Conservation (phyloP, 2,113 vertebrate species). For the Sinocyclocheilus anophthalmus region DNA sequence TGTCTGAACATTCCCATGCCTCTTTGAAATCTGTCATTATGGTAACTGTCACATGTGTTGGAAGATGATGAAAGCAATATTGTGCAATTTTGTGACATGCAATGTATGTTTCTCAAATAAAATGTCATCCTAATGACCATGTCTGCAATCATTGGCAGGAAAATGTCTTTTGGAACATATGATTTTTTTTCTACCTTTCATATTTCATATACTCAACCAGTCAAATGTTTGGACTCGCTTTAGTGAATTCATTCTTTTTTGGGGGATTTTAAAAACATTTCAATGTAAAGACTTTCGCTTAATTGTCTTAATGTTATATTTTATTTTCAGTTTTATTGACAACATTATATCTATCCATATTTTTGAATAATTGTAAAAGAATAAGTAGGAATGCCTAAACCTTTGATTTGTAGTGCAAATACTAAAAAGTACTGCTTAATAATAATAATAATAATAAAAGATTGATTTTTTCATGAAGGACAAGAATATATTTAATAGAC, state of each 20-base stretch:
- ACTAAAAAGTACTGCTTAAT: background rate
- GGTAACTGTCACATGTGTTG: background rate
- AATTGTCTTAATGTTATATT: background rate
- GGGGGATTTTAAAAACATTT: too few species aligned
- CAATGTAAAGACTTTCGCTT: background rate
- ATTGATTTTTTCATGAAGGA: background rate
- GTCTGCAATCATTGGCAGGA: background rate
- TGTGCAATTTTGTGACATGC: background rate
- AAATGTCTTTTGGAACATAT: background rate
- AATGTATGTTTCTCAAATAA: background rate
- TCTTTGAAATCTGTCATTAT: constrained; percentile 16
- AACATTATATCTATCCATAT: background rate
- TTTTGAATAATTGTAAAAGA: background rate
- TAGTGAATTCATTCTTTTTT: background rate
- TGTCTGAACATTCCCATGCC: background rate
- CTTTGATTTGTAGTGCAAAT: too few species aligned
- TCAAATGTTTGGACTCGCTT: background rate
- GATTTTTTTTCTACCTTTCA: background rate
- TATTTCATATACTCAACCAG: background rate
- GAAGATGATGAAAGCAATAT: background rate
- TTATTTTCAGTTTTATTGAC: background rate
- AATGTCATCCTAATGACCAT: background rate
- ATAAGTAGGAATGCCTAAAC: background rate
- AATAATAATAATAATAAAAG: background rate
- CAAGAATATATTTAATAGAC: background rate